Percentiles rank a stretch among this genome's conserved stretches.
Evolutionary conservation across 92 coral and sea anemone species (phyloP).

Genomic region (Actinernus sp.): DNA sequence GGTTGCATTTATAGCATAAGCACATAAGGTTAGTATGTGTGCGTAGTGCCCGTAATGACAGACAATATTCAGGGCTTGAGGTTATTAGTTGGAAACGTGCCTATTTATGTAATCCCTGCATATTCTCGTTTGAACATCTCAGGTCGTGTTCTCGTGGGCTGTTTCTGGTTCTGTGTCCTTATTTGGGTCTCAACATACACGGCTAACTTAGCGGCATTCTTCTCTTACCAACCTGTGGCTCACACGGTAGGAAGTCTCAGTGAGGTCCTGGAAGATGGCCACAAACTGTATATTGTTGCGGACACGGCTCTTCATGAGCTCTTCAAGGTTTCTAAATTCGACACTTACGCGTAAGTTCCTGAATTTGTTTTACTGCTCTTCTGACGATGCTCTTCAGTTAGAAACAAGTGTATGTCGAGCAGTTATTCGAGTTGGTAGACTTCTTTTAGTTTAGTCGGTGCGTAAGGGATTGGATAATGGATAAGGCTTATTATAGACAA

Average conservation of each 20-base stretch:
- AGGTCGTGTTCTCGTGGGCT: slow-evolving; percentile 83
- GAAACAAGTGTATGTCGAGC: too few species aligned
- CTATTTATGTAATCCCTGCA: not conserved
- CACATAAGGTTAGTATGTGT: too few species aligned
- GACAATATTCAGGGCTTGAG: too few species aligned
- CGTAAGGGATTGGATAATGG: too few species aligned
- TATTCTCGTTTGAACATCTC: not conserved
- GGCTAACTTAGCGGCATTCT: slow-evolving; percentile 84
- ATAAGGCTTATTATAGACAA: too few species aligned
- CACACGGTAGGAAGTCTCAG: slow-evolving; percentile 47
- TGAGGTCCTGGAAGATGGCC: slow-evolving; percentile 44
- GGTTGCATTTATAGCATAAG: too few species aligned
- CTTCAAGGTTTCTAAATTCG: slow-evolving; percentile 23
- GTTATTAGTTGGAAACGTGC: too few species aligned
- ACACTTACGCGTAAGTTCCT: slow-evolving; percentile 23
- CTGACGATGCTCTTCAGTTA: too few species aligned
- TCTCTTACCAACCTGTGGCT: slow-evolving; percentile 47
- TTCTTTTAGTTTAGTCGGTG: too few species aligned
- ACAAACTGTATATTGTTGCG: slow-evolving; percentile 22
- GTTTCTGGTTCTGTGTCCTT: slow-evolving; percentile 85
- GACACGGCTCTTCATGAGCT: slow-evolving; percentile 47
- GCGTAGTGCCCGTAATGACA: too few species aligned
- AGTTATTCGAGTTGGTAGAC: too few species aligned
- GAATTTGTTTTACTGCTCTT: too few species aligned
- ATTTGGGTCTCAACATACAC: slow-evolving; percentile 88